A percentile compares a stretch with the other conserved stretches of the same genome.
These are phyloP conservation scores for Oscheius sp. DNA, from an alignment of 1,140 invertebrate genomes.

Conservation along the genomic window DNA sequence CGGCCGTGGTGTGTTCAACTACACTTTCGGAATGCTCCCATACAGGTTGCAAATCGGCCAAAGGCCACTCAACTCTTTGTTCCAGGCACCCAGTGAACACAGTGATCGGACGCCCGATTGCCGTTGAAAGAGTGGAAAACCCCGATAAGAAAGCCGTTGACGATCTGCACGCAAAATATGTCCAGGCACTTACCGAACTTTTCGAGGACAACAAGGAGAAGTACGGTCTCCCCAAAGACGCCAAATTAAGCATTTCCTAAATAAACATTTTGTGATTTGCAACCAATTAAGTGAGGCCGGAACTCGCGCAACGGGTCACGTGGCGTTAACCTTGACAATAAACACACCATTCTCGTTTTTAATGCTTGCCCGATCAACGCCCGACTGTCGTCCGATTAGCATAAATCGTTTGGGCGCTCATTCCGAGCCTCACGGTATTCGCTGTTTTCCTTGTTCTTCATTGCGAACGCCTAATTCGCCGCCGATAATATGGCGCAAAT, in stretches of 20 bases:
- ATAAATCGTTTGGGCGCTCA: not conserved
- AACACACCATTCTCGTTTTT: not conserved
- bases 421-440: not conserved
- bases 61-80: conserved; percentile 46
- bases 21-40: conserved; percentile 63
- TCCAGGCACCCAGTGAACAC: conserved; percentile 64
- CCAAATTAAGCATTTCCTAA: conserved; percentile 20
- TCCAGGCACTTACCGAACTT: conserved; percentile 69
- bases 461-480: no score
- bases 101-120: conserved; percentile 74
- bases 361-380: not conserved
- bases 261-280: no score
- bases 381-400: no score
- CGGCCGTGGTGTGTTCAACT: conserved; percentile 63
- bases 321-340: not conserved
- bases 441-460: not conserved
- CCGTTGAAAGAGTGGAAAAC: conserved; percentile 70
- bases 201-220: conserved; percentile 79
- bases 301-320: not conserved
- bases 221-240: conserved; percentile 64
- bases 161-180: conserved; percentile 74
- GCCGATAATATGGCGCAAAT: not conserved
- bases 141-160: conserved; percentile 75
- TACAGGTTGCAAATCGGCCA: conserved; percentile 44
- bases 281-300: not conserved